Evolutionary conservation across 1,140 invertebrate species (phyloP).

Genomic region (Arctopsyche grandis): DNA sequence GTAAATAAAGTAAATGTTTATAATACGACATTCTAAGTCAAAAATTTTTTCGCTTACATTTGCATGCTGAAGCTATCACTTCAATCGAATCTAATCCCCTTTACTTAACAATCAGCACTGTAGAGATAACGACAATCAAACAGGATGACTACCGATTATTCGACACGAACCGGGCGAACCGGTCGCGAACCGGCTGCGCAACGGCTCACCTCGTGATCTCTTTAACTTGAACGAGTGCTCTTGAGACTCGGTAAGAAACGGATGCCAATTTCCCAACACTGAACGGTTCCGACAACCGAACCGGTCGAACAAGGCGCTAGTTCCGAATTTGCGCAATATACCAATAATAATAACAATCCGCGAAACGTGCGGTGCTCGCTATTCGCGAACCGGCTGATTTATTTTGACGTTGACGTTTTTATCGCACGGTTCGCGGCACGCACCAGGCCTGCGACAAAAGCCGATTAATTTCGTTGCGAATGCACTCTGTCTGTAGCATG

Average conservation of each 20-base stretch:
- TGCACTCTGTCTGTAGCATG: not conserved
- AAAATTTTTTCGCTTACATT: too few species aligned
- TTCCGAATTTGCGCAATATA: not conserved
- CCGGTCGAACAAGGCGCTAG: not conserved
- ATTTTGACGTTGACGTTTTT: not conserved
- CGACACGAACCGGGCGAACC: too few species aligned
- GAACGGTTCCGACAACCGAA: not conserved
- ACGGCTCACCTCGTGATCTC: not conserved
- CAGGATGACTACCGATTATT: too few species aligned
- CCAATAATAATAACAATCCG: not conserved
- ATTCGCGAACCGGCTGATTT: not conserved
- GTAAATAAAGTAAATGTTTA: too few species aligned
- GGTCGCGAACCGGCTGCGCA: not conserved
- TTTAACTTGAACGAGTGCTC: constrained; percentile 49
- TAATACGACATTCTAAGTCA: too few species aligned
- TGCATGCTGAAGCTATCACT: too few species aligned
- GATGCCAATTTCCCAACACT: not conserved
- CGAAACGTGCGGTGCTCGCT: not conserved
- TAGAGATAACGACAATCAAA: too few species aligned
- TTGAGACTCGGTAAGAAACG: constrained; percentile 36
- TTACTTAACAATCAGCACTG: too few species aligned
- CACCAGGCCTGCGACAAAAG: constrained; percentile 1
- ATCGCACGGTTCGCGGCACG: not conserved
- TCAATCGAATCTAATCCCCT: too few species aligned
- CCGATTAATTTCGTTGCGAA: constrained; percentile 3